Percentiles rank a stretch among this genome's conserved stretches.
Evolutionary conservation across 2,797 vertebrate species (phyloP).

Genomic region (Siniperca scherzeri): DNA sequence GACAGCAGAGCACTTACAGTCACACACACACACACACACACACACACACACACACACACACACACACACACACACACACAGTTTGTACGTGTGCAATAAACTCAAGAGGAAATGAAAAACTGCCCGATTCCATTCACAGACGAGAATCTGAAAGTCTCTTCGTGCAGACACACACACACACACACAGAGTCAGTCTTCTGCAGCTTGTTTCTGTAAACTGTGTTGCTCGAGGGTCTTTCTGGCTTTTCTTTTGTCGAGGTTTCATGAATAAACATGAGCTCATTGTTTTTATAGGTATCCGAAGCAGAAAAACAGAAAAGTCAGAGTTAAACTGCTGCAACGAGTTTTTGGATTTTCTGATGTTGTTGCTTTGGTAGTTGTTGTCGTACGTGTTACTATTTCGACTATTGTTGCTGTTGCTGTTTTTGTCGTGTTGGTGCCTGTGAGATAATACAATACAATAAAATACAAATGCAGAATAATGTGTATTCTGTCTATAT

Average conservation of each 20-base stretch:
- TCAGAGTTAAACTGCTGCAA: neutral
- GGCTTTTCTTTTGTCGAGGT: neutral
- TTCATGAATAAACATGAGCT: slow-evolving; percentile 48
- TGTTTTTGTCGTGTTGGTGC: neutral
- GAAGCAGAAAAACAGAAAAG: neutral
- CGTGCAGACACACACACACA: neutral
- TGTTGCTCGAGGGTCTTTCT: neutral
- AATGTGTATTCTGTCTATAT: neutral
- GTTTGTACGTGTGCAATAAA: neutral
- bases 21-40: neutral
- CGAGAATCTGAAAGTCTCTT: neutral
- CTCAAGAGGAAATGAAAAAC: slow-evolving; percentile 11
- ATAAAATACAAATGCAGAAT: neutral
- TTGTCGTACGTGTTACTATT: neutral
- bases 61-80: slow-evolving; percentile 1
- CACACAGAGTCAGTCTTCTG: neutral
- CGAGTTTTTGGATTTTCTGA: neutral
- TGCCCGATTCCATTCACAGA: neutral
- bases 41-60: neutral
- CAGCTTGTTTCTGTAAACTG: neutral
- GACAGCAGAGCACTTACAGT: neutral
- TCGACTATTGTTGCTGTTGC: neutral
- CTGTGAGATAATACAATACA: neutral
- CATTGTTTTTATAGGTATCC: neutral
- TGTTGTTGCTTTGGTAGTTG: neutral